Base-by-base conservation (phyloP, 2,888 invertebrate genomes). In the Cephus nigrinus region DNA sequence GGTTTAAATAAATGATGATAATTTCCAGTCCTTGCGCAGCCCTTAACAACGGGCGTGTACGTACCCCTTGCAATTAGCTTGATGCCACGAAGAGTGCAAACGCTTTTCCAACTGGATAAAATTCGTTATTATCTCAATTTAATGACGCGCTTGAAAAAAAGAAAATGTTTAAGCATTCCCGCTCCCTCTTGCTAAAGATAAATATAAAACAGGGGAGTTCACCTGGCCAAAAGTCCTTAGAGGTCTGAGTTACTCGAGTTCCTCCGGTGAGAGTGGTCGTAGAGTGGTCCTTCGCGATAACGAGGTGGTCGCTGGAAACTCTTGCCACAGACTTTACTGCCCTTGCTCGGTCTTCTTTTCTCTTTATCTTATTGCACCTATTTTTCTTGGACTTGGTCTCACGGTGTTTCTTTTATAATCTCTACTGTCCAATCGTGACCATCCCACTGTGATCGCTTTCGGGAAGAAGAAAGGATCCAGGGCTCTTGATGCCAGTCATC, bases 91-190 rank as follows among this genome's bases (percentile, higher is more conserved):
- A 34, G 23, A 55, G 11, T 36, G 40, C 12, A 30, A 30, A 71
- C 9, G 30, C 9, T 12, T 75, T 36, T 33, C 23, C 31, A 5
- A 23, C 73, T 72, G 80, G 78, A 76, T 81, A 78, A 85, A 87
- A 87, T 87, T 86, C 83, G 80, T 86, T 85, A 86, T 84, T 84
- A 80, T 79, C 79, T 78, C 55, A 23, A 55, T 55, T 55, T 55
- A 55, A 55, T 55, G 55, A 9, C 9, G 23, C 55, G 23, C 0
- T 40, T 23, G 0, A 9, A 55, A 9, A 55, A 55, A 23, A 23
- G 2, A 55, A 55, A 55, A 55, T 55, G 9, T 55, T 55, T 55
- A 55, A 23, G 9, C 23, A 55, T 55, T 9, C 23, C 55, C 23
- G 9, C 23, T 23, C 23, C 55, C 23, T 23, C 40, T 40, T 23